Evolutionary conservation across 2,113 vertebrate species (phyloP).

Genomic region (Gambusia holbrooki): DNA sequence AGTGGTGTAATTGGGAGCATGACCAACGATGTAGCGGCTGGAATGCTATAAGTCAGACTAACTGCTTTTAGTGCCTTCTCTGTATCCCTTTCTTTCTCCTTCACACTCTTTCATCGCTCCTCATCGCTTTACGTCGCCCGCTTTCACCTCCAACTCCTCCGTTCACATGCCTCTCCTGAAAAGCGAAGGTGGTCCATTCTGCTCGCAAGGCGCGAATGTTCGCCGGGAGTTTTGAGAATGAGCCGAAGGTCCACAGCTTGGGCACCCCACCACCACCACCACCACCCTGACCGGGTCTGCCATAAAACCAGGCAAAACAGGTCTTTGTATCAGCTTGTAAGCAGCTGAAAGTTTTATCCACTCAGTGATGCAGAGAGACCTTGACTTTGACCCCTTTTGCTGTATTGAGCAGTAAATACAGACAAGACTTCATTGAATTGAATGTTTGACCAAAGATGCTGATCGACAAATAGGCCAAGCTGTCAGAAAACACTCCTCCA

Average conservation of each 20-base stretch:
- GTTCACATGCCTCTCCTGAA: conserved; percentile 54
- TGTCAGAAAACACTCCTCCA: conserved; percentile 43
- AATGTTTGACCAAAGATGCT: conserved; percentile 22
- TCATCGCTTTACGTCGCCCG: conserved; percentile 59
- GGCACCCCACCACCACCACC: neutral
- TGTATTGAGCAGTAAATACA: conserved; percentile 41
- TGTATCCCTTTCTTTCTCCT: conserved; percentile 32
- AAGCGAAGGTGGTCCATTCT: conserved; percentile 57
- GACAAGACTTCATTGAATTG: conserved; percentile 58
- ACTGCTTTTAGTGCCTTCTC: conserved; percentile 64
- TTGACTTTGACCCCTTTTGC: conserved; percentile 52
- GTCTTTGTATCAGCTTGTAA: conserved; percentile 59
- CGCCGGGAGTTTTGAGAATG: conserved; percentile 30
- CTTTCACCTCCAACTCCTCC: conserved; percentile 61
- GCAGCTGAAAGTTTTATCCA: conserved; percentile 57
- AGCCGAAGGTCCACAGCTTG: neutral
- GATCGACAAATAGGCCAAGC: conserved; percentile 59
- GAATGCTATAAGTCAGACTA: conserved; percentile 58
- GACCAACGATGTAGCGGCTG: conserved; percentile 46
- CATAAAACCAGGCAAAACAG: conserved; percentile 37
- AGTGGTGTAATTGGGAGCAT: conserved; percentile 77
- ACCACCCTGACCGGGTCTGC: conserved; percentile 15
- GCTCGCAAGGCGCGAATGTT: conserved; percentile 17
- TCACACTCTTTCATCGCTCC: conserved; percentile 38
- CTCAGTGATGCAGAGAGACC: conserved; percentile 43